phyloP scores from a whole-genome alignment of 30 jellyfish, hydroid and myxozoan genomes.

The Hydractinia symbiolongicarpus region DNA sequence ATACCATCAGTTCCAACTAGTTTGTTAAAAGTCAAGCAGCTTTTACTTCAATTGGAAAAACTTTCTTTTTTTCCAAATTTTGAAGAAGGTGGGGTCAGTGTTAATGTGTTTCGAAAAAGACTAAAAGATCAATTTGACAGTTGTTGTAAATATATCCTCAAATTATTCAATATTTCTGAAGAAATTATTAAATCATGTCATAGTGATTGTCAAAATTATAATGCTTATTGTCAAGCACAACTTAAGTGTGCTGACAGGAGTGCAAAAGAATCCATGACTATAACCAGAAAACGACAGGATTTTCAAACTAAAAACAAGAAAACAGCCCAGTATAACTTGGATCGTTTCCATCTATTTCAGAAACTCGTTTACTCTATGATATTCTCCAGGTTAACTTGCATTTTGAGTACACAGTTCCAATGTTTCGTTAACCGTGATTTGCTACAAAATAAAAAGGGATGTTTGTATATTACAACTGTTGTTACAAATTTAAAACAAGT shows the following conservation, averaged over 20 bases:
- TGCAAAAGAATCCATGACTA: slow-evolving; percentile 66
- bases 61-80: slow-evolving; percentile 47
- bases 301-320: slow-evolving; percentile 41
- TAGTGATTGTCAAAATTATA: slow-evolving; percentile 39
- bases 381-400: neutral
- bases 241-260: neutral
- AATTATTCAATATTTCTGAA: slow-evolving; percentile 42
- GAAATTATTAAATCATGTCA: slow-evolving; percentile 32
- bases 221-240: slow-evolving; percentile 43
- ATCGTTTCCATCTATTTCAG: slow-evolving; percentile 38
- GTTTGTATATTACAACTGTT: neutral
- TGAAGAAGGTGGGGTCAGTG: neutral
- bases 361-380: slow-evolving; percentile 35
- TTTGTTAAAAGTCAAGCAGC: slow-evolving; percentile 35
- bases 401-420: neutral
- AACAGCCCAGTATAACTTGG: slow-evolving; percentile 28
- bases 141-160: slow-evolving; percentile 12
- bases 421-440: neutral
- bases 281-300: slow-evolving; percentile 43
- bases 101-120: neutral
- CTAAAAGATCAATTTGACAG: neutral
- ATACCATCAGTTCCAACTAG: slow-evolving; percentile 58
- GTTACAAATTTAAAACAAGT: neutral
- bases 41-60: slow-evolving; percentile 42
- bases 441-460: neutral